Base-by-base conservation (phyloP, 2,797 vertebrate genomes). In the Pangasius sanitwongsei region DNA sequence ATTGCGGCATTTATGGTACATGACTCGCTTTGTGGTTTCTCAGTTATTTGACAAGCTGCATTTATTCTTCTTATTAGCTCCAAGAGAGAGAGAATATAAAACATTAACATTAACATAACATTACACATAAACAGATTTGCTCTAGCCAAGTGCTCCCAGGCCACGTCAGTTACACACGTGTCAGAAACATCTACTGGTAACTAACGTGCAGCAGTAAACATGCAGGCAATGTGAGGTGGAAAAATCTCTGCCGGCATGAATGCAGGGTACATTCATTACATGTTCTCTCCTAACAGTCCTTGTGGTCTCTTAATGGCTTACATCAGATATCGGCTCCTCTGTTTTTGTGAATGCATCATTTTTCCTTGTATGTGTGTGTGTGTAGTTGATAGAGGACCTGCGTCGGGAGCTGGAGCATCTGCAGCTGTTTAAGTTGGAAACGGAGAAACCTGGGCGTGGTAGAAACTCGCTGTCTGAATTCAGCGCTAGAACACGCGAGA, bases 351-450 rank as follows among this genome's bases (percentile, higher is more conserved):
- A 59, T 80, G 18, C 20, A 3, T 82, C 34, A 59, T 50, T 63
- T 86, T 15, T 69, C 48, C 31, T 31, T 77, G 63, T 78, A n/a
- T 86, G 15, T 78, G 11, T 88, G 50, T 88, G 78, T 63, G 55
- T 87, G 50, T 93, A 99, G 98, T 96, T 99, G 86, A 99, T 99
- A 1, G 98, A 99, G 87, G 98, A 99, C 94, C 90, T 99, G 90
- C 95, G 98, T 34, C 97, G 97, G 92, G 98, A 99, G 74, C 95
- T 99, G 93, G 98, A 99, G 91, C 97, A 99, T 92, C 90, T 99
- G 91, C 98, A 99, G 94, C 94, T 99, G 81, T 99, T 97, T 94
- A 98, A 98, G 90, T 95, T 99, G 93, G 98, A 99, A 89, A 94
- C 96, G 0, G 98, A 99, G 92, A 95, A 95, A 77, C 96, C 97